Evolutionary conservation across 2,113 vertebrate species (phyloP).

Genomic region (Mustela lutreola): DNA sequence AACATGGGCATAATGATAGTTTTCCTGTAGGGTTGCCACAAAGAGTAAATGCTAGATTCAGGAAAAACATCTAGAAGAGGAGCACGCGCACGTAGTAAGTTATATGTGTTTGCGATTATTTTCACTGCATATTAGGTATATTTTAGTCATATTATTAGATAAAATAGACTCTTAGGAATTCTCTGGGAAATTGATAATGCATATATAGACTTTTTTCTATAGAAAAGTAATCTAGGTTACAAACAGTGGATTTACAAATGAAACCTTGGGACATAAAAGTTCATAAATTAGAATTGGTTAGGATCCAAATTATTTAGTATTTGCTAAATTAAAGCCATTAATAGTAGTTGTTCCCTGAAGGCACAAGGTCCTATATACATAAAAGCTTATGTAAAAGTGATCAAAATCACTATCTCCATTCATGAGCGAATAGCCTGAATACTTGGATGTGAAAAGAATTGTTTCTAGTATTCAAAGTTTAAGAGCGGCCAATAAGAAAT

Average conservation of each 20-base stretch:
- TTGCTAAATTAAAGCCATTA: constrained; percentile 13
- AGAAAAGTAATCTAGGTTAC: constrained; percentile 2
- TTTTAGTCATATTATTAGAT: background rate
- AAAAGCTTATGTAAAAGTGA: background rate
- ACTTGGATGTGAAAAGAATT: background rate
- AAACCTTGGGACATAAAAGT: background rate
- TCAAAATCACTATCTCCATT: background rate
- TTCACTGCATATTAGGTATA: background rate
- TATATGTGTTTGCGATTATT: background rate
- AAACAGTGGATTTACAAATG: background rate
- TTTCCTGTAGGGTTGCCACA: background rate
- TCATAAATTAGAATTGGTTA: background rate
- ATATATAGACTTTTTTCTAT: background rate
- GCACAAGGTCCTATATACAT: background rate
- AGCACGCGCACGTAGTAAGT: background rate
- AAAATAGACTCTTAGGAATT: background rate
- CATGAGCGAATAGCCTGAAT: background rate
- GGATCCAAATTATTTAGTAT: background rate
- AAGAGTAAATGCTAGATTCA: background rate
- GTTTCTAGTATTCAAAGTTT: background rate
- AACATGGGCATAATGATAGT: background rate
- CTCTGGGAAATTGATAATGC: background rate
- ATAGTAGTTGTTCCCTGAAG: background rate
- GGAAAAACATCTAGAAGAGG: background rate
- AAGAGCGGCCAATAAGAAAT: background rate